These are phyloP conservation scores for Ctena decussata DNA, from an alignment of 2,888 invertebrate species.

Conservation along the genomic window DNA sequence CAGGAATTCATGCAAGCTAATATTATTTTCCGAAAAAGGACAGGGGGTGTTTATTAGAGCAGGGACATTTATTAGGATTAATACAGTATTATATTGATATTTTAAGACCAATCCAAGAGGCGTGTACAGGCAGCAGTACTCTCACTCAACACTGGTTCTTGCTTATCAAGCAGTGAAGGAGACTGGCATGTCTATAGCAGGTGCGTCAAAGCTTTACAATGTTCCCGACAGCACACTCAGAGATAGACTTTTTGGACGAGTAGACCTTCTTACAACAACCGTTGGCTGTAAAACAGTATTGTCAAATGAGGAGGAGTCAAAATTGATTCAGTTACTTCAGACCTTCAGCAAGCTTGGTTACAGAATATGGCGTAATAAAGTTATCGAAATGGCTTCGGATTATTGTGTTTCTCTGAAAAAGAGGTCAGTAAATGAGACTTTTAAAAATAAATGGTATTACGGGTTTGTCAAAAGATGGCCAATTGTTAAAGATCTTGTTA, in stretches of 20 bases:
- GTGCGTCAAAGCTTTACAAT: not conserved
- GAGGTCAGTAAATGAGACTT: not conserved
- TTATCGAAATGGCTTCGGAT: not conserved
- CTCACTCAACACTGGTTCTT: not conserved
- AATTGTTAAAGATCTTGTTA: not conserved
- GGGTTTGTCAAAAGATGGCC: not conserved
- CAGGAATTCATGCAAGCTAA: too few species aligned
- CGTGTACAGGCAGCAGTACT: not conserved
- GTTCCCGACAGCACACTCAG: not conserved
- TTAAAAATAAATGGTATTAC: not conserved
- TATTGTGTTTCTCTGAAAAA: not conserved
- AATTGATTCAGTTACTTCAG: not conserved
- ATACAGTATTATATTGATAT: too few species aligned
- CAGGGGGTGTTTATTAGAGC: too few species aligned
- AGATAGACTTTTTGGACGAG: not conserved
- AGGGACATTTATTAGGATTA: too few species aligned
- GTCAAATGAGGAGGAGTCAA: not conserved
- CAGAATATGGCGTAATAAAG: not conserved
- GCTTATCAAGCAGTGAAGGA: not conserved
- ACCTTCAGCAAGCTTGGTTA: not conserved
- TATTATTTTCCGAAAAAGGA: too few species aligned
- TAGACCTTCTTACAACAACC: not conserved
- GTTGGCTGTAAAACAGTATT: not conserved
- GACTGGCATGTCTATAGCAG: not conserved
- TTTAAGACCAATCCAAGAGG: not conserved